Evolutionary conservation across 2,797 vertebrate genomes (phyloP).

Genomic region (Psittacula echo): DNA sequence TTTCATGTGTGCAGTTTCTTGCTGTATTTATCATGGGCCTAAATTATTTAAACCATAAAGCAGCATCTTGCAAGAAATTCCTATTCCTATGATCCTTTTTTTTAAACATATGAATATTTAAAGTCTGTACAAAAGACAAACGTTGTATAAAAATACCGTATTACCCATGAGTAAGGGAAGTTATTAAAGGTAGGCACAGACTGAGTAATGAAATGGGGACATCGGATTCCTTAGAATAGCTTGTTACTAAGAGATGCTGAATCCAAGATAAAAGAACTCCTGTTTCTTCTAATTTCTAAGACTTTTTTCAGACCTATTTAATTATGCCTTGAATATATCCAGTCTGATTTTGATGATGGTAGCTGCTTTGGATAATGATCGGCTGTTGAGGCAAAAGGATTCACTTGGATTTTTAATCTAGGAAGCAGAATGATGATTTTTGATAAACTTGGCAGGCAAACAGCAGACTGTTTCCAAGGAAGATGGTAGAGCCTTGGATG

Average conservation of each 20-base stretch:
- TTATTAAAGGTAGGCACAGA: constrained; percentile 43
- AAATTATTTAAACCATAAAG: constrained; percentile 55
- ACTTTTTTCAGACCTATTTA: constrained; percentile 29
- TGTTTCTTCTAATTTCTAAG: constrained; percentile 25
- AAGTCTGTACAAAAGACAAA: constrained; percentile 36
- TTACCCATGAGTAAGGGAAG: constrained; percentile 36
- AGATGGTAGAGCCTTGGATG: neutral
- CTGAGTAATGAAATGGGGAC: constrained; percentile 16
- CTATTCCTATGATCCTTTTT: neutral
- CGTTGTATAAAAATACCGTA: constrained; percentile 14
- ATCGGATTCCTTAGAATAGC: constrained; percentile 38
- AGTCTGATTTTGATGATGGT: constrained; percentile 6
- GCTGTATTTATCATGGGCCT: constrained; percentile 20
- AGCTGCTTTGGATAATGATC: constrained; percentile 41
- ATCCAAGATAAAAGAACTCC: constrained; percentile 20
- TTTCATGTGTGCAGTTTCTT: constrained; percentile 14
- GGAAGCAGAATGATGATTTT: neutral
- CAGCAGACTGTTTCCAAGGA: neutral
- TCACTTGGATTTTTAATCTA: constrained; percentile 16
- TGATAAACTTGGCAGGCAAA: neutral
- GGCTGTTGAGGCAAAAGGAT: constrained; percentile 20
- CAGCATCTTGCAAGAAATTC: constrained; percentile 33
- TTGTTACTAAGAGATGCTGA: constrained; percentile 54
- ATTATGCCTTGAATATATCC: constrained; percentile 20
- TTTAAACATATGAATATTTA: constrained; percentile 35